Conservation (phyloP, 2,797 vertebrate species). For the Melanotaenia maccullochi region DNA sequence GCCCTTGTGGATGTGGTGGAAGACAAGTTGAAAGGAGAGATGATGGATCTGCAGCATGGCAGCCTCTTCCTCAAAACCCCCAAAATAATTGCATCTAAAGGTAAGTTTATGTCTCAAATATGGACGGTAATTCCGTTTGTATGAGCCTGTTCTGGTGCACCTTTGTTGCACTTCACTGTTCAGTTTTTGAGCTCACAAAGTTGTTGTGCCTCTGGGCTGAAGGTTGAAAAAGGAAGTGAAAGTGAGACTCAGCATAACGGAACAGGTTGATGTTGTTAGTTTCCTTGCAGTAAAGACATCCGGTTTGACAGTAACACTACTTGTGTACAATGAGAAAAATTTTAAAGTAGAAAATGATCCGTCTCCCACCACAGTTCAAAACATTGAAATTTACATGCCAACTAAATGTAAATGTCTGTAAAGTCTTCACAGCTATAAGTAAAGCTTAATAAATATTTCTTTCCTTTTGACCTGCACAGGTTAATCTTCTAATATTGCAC, state of each 20-base stretch:
- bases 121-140: not conserved
- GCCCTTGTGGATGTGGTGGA: slow-evolving; percentile 96
- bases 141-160: not conserved
- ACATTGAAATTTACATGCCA: no score
- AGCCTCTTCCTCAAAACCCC: slow-evolving; percentile 94
- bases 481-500: no score
- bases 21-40: slow-evolving; percentile 95
- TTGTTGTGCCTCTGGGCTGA: not conserved
- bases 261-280: not conserved
- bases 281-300: not conserved
- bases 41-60: slow-evolving; percentile 97
- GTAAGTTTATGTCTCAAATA: slow-evolving; percentile 45
- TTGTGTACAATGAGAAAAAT: not conserved
- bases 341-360: not conserved
- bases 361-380: not conserved
- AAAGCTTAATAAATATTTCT: not conserved
- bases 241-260: not conserved
- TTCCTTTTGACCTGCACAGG: no score
- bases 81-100: slow-evolving; percentile 93
- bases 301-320: not conserved
- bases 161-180: not conserved
- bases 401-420: not conserved
- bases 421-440: not conserved
- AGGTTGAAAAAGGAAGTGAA: not conserved
- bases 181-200: not conserved